Evolutionary conservation across 1,140 invertebrate species (phyloP).

Genomic region (Dreissena polymorpha): DNA sequence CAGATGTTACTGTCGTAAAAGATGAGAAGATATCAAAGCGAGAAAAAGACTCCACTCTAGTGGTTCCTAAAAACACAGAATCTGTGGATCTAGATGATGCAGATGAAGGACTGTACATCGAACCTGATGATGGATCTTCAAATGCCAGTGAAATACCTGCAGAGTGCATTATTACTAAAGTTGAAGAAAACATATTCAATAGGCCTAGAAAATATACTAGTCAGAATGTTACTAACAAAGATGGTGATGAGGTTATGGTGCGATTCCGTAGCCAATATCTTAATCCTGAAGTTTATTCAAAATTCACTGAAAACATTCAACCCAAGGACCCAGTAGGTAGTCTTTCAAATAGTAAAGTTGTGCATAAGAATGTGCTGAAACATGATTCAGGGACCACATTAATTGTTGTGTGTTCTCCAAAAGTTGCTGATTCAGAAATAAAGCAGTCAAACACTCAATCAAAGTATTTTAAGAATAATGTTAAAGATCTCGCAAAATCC

Average conservation of each 20-base stretch:
- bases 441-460: slow-evolving; percentile 51
- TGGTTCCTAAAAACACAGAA: slow-evolving; percentile 19
- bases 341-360: slow-evolving; percentile 66
- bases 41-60: slow-evolving; percentile 5
- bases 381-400: slow-evolving; percentile 64
- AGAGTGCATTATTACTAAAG: slow-evolving; percentile 6
- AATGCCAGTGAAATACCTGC: background rate
- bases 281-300: slow-evolving; percentile 51
- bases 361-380: slow-evolving; percentile 67
- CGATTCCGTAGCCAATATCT: slow-evolving; percentile 48
- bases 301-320: slow-evolving; percentile 47
- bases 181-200: slow-evolving; percentile 41
- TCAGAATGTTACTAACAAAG: slow-evolving; percentile 19
- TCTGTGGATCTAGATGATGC: slow-evolving; percentile 42
- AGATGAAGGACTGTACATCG: slow-evolving; percentile 45
- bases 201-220: slow-evolving; percentile 28
- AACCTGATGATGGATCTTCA: slow-evolving; percentile 50
- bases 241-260: slow-evolving; percentile 44
- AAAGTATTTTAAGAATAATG: slow-evolving; percentile 54
- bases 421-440: slow-evolving; percentile 38
- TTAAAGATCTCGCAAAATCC: slow-evolving; percentile 48
- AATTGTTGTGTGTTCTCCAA: slow-evolving; percentile 67
- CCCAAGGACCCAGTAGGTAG: slow-evolving; percentile 55
- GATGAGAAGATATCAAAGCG: slow-evolving; percentile 23
- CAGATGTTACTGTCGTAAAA: background rate